Evolutionary conservation across 2,888 invertebrate genomes (phyloP).

Genomic region (Nipponacmea schrenckii): DNA sequence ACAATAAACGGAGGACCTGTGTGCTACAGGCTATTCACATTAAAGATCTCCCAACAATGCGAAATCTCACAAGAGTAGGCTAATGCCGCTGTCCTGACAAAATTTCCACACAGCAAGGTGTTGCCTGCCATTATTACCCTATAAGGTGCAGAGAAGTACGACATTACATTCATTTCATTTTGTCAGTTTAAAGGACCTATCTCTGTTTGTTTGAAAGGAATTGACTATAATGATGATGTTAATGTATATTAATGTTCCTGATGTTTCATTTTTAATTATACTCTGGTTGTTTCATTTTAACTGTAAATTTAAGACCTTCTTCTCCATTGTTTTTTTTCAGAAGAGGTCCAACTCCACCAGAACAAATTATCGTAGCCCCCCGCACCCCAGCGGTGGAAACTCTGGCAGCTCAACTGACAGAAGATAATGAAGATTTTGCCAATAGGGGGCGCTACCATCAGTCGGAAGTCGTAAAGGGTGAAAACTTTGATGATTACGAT

Average conservation of each 20-base stretch:
- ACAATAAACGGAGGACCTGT: no score
- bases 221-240: neutral
- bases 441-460: conserved; percentile 92
- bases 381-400: conserved; percentile 71
- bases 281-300: neutral
- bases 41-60: no score
- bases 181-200: neutral
- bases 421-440: conserved; percentile 95
- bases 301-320: neutral
- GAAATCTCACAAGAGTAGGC: no score
- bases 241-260: conserved; percentile 1
- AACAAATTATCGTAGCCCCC: conserved; percentile 68
- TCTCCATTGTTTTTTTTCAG: conserved; percentile 43
- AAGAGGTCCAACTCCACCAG: conserved; percentile 52
- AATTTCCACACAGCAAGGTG: no score
- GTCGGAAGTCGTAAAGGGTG: conserved; percentile 65
- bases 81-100: no score
- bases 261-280: neutral
- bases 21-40: no score
- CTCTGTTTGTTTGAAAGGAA: neutral
- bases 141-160: neutral
- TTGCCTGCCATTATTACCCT: no score
- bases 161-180: no score
- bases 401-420: conserved; percentile 87
- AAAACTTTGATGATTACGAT: conserved; percentile 65